phyloP scores from a whole-genome alignment of 2,888 invertebrate species.

The Caenorhabditis virilis region DNA sequence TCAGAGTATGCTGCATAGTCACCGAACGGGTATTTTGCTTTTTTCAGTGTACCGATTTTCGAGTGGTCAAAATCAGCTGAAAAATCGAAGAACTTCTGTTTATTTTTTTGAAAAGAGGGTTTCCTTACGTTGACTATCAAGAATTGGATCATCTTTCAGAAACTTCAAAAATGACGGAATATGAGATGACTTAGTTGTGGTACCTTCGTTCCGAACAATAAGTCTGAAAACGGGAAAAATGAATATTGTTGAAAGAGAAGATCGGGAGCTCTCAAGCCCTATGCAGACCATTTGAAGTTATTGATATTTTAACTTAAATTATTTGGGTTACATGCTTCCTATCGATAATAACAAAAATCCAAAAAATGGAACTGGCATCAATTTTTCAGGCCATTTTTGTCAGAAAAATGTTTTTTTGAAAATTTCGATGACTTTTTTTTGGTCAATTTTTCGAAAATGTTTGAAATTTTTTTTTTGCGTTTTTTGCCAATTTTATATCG shows the following conservation, averaged over 20 bases:
- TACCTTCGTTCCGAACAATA: constrained; percentile 45
- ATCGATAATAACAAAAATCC: too few species aligned
- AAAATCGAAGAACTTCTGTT: constrained; percentile 9
- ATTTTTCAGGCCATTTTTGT: too few species aligned
- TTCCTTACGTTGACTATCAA: constrained; percentile 49
- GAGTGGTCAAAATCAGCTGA: constrained; percentile 44
- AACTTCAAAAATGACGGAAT: constrained; percentile 17
- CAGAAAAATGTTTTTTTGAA: too few species aligned
- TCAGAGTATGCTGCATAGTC: constrained; percentile 63
- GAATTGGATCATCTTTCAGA: constrained; percentile 51
- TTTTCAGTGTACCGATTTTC: constrained; percentile 49
- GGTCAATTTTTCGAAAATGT: not conserved
- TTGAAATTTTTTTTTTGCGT: too few species aligned
- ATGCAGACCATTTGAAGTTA: too few species aligned
- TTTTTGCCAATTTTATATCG: too few species aligned
- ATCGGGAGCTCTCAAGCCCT: not conserved
- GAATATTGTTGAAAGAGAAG: not conserved
- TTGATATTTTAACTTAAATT: too few species aligned
- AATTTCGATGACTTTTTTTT: not conserved
- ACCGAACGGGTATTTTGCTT: constrained; percentile 60
- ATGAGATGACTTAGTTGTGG: too few species aligned
- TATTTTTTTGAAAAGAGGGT: not conserved
- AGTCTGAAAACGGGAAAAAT: constrained; percentile 25
- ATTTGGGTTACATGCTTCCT: too few species aligned
- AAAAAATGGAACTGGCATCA: too few species aligned